Base-by-base conservation (phyloP, 2,113 vertebrate genomes). In the Balaenoptera acutorostrata region DNA sequence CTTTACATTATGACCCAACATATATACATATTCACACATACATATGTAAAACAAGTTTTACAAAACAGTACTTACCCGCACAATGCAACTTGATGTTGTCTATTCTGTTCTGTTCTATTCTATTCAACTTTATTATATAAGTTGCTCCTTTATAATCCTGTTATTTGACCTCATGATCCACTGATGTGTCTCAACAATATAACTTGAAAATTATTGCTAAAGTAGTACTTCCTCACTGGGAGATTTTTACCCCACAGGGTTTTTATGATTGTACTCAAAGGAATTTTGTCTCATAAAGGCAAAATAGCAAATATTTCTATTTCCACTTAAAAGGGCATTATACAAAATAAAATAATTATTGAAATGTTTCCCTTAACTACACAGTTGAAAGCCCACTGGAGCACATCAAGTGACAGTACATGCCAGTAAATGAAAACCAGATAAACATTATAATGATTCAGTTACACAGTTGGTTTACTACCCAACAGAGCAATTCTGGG, bases 141-240 rank as follows among this genome's bases (percentile, higher is more conserved):
- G 29, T 64, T 66, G 33, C 33, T 80, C 21, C 44, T 64, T 61
- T 72, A 52, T 20, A 77, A 72, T 80, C 36, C 41, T 75, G 3
- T 83, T 68, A 88, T 91, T 93, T 81, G n/a, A 97, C 69, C 39
- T 93, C n/a, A 55, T 46, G 29, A 88, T 61, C 44, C 23, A 78
- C 39, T 66, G 55, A 61, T 33, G 3, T 69, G 10, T 80, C n/a
- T 95, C 64, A 75, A 39, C 29, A 74, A 57, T 63, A 84, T 15
- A 78, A 61, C 33, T 90, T 88, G 46, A 88, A 96, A 91, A 93
- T 93, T 82, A 57, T 29, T 84, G 25, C 41, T 39, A 80, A 81
- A n/a, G 31, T 23, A 29, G 11, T 41, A 33, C 23, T 86, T 89
- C 55, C 61, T 90, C 61, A 61, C 33, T 57, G 31, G 25, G 80